Base-by-base conservation (phyloP, 2,888 invertebrate species). In the Brassicogethes aeneus region DNA sequence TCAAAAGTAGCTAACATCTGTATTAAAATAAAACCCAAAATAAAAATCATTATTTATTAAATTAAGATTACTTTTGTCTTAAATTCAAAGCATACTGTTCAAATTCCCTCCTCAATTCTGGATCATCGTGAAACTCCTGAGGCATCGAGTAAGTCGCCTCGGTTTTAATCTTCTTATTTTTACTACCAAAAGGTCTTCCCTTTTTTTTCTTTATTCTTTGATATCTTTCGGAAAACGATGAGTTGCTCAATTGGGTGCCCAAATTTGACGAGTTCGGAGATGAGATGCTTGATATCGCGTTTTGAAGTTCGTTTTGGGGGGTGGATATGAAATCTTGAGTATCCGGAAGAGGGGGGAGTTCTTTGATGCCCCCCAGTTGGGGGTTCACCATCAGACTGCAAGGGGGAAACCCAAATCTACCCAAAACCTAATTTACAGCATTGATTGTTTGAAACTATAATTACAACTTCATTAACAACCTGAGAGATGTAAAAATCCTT, bases 401-500 rank as follows among this genome's bases (percentile, higher is more conserved):
- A 34, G 64, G 64, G 3, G 62, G 59, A 30, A 63, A 63, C 1
- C 66, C 66, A 48, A 68, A 69, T 34, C 64, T 54, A 2, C 68
- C 68, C 17, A 68, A 52, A 16, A 68, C 69, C 67, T 68, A 41
- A 16, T 7, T 23, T 23, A 23, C n/a, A n/a, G n/a, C n/a, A 44
- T 45, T n/a, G n/a, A n/a, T n/a, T n/a, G n/a, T n/a, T n/a, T 23
- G 23, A 10, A 23, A 23, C 10, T 23, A 10, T 23, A 7, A n/a
- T n/a, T n/a, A n/a, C n/a, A n/a, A n/a, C n/a, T n/a, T 23, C 10
- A 23, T 23, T 23, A 23, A 5, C 3, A 47, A 68, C 70, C 59
- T 71, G 71, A 0, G 69, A 67, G 37, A 70, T 60, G 49, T 70
- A 70, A 53, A 70, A 68, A 47, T 67, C 63, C 46, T 70, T 70